These are phyloP conservation scores for Alaudala cheleensis DNA, from an alignment of 2,113 vertebrate genomes.

Conservation along the genomic window DNA sequence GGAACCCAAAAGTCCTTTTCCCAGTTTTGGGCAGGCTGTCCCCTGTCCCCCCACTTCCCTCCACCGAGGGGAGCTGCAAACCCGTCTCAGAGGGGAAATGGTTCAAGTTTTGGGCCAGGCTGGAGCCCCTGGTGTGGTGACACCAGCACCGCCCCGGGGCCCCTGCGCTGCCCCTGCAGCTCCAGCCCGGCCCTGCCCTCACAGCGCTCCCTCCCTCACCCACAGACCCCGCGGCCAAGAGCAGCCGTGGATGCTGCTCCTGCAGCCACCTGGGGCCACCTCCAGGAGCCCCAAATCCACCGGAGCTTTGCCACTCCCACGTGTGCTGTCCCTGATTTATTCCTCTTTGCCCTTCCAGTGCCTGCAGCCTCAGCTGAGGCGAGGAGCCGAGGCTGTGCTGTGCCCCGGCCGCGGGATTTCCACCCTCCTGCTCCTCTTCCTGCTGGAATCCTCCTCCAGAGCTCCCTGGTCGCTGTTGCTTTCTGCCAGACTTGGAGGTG, in stretches of 20 bases:
- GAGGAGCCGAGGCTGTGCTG: neutral
- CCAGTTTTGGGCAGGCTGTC: neutral
- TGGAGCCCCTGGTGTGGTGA: neutral
- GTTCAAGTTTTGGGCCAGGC: neutral
- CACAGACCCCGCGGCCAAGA: fast-evolving
- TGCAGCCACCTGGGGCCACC: neutral
- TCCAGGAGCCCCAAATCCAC: neutral
- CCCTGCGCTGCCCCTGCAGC: too few relatives aligned
- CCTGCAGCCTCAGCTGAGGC: neutral
- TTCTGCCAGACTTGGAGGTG: neutral
- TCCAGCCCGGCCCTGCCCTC: neutral
- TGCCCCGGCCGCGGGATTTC: neutral
- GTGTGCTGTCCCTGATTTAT: neutral
- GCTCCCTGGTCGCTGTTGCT: neutral
- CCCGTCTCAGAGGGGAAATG: neutral
- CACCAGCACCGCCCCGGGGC: fast-evolving
- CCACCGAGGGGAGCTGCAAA: slow-evolving; percentile 57
- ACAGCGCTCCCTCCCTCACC: fast-evolving
- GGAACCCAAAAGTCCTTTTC: neutral
- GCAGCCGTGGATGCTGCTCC: fast-evolving
- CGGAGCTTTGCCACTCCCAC: neutral
- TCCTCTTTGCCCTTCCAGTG: neutral
- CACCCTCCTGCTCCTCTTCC: neutral
- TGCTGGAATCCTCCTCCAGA: neutral
- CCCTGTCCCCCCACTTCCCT: slow-evolving; percentile 27